These are phyloP conservation scores for Ptychochromis oligacanthus DNA, from an alignment of 2,113 vertebrate species.

Conservation along the genomic window DNA sequence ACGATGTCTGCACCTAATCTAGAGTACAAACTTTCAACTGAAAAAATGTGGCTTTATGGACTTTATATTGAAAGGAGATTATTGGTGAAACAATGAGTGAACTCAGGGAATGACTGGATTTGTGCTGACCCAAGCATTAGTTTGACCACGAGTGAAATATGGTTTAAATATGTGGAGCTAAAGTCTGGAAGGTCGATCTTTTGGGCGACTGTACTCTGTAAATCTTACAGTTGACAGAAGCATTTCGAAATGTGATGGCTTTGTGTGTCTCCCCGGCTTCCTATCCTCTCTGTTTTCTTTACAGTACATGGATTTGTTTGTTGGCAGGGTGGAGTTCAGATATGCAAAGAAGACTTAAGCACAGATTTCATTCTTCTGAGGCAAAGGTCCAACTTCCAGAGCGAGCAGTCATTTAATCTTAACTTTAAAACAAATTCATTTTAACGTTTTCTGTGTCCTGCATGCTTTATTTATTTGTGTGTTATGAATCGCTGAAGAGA, in stretches of 20 bases:
- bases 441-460: background rate
- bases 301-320: background rate
- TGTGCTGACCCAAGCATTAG: conserved; percentile 1
- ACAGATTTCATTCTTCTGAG: background rate
- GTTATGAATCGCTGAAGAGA: no score
- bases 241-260: background rate
- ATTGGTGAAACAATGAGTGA: conserved; percentile 24
- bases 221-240: background rate
- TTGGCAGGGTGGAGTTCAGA: background rate
- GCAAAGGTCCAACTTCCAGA: background rate
- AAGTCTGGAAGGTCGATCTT: background rate
- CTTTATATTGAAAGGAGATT: conserved; percentile 40
- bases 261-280: background rate
- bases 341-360: conserved; percentile 1
- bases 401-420: background rate
- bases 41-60: conserved; percentile 17
- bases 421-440: background rate
- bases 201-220: background rate
- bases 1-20: background rate
- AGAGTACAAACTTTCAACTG: background rate
- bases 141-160: background rate
- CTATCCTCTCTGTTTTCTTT: background rate
- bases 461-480: no score
- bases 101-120: conserved; percentile 20
- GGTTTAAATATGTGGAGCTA: background rate